Conservation (phyloP, 35 echinoderm and acorn worm species). For the Patiria miniata region DNA sequence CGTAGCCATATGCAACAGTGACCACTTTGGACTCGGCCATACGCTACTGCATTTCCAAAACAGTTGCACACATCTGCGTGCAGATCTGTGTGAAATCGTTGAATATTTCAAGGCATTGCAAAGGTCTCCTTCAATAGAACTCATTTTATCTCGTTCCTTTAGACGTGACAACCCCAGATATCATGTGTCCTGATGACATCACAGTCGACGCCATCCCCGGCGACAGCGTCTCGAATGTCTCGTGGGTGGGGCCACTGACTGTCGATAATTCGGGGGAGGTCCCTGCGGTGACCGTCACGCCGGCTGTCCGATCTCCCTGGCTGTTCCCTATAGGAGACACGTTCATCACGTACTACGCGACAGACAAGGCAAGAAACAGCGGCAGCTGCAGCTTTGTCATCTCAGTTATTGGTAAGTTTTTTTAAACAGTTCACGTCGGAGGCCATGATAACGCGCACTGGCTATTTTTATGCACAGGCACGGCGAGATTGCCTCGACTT, state of each 20-base stretch:
- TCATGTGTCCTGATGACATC: constrained; percentile 68
- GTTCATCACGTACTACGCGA: constrained; percentile 68
- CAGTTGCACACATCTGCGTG: neutral
- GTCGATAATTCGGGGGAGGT: constrained; percentile 60
- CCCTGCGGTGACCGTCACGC: constrained; percentile 49
- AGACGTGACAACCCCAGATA: constrained; percentile 64
- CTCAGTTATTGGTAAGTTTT: constrained; percentile 59
- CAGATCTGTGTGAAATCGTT: too few relatives aligned
- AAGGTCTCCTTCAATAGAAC: neutral
- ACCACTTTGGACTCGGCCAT: too few relatives aligned
- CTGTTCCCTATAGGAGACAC: constrained; percentile 57
- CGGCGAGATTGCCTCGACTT: too few relatives aligned
- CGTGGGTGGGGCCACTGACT: constrained; percentile 48
- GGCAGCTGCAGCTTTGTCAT: constrained; percentile 68
- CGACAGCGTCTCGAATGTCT: constrained; percentile 31
- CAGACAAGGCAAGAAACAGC: constrained; percentile 63
- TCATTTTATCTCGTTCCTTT: neutral
- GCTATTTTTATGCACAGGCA: too few relatives aligned
- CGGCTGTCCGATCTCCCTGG: constrained; percentile 59
- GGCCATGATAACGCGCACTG: too few relatives aligned
- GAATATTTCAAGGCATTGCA: neutral
- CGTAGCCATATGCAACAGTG: too few relatives aligned
- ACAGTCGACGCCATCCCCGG: constrained; percentile 13
- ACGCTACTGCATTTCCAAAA: too few relatives aligned
- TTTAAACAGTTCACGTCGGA: too few relatives aligned